Percentiles rank a stretch among this genome's conserved stretches.
Conservation (phyloP, 2,888 invertebrate genomes). For the Microctonus brassicae region DNA sequence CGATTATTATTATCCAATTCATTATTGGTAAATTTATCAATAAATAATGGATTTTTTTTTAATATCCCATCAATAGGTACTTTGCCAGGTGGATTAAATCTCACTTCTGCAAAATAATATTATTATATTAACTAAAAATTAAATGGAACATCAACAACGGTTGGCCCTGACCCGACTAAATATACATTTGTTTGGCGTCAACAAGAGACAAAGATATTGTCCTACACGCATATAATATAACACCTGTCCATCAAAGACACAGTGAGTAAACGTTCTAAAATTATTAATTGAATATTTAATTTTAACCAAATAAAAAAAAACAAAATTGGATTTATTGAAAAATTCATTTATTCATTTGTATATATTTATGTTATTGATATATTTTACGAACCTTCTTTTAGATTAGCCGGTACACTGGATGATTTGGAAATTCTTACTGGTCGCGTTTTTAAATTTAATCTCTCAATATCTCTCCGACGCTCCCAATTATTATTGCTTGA, state of each 20-base stretch:
- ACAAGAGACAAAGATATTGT: not conserved
- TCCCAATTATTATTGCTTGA: conserved; percentile 39
- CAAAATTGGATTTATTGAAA: too few species aligned
- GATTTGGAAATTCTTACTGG: conserved; percentile 48
- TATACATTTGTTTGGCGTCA: conserved; percentile 20
- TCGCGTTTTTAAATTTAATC: conserved; percentile 33
- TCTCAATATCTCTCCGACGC: conserved; percentile 28
- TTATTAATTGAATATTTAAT: not conserved
- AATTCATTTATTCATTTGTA: not conserved
- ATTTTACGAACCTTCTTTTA: conserved; percentile 54
- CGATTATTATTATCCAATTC: conserved; percentile 33
- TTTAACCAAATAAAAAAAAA: not conserved
- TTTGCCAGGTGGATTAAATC: conserved; percentile 22
- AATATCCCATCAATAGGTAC: conserved; percentile 47
- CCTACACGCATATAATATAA: not conserved
- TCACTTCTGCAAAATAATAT: conserved; percentile 14
- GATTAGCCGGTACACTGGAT: conserved; percentile 55
- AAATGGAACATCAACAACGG: conserved; percentile 8
- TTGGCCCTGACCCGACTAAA: conserved; percentile 18
- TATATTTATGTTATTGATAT: not conserved
- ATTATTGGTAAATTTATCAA: conserved; percentile 50
- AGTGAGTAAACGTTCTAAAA: not conserved
- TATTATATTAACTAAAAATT: conserved; percentile 5
- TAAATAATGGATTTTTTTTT: conserved; percentile 54
- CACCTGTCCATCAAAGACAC: conserved; percentile 3